A percentile compares a stretch with the other conserved stretches of the same genome.
Evolutionary conservation across 2,888 invertebrate species (phyloP).

Genomic region (Xanthia icteritia): DNA sequence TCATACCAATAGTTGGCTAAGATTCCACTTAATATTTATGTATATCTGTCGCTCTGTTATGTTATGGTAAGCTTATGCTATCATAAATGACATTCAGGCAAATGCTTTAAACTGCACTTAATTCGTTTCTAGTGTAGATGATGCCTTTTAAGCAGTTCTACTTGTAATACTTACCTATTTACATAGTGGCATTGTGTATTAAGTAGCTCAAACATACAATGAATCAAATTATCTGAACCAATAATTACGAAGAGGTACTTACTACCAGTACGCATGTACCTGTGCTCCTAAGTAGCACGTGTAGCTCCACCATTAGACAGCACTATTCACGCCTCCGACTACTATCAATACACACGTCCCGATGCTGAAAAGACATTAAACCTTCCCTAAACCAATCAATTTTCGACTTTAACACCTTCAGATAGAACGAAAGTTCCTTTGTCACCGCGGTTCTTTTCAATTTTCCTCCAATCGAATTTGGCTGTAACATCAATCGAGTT

Average conservation of each 20-base stretch:
- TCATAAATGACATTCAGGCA: not conserved
- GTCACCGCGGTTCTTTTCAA: conserved; percentile 84
- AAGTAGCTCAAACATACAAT: conserved; percentile 35
- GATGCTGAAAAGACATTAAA: conserved; percentile 74
- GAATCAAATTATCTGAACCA: conserved; percentile 42
- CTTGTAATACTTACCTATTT: not conserved
- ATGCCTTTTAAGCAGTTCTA: not conserved
- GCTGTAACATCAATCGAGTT: conserved; percentile 90
- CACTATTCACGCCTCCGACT: conserved; percentile 88
- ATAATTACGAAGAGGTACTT: conserved; percentile 48
- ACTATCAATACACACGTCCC: conserved; percentile 81
- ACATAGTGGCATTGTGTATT: conserved; percentile 28
- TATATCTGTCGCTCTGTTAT: not conserved
- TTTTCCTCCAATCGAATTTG: conserved; percentile 90
- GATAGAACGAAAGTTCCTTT: conserved; percentile 74
- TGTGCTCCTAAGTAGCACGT: conserved; percentile 69
- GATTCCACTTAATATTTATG: not conserved
- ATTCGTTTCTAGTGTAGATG: not conserved
- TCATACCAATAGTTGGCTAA: not conserved
- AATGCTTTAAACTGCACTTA: not conserved
- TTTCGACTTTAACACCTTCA: conserved; percentile 70
- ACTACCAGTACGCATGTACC: conserved; percentile 36
- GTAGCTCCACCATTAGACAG: conserved; percentile 81
- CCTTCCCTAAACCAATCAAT: conserved; percentile 51
- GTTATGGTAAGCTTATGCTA: not conserved